These are phyloP conservation scores for Lepidochitona cinerea DNA, from an alignment of 2,888 invertebrate genomes.

Conservation along the genomic window DNA sequence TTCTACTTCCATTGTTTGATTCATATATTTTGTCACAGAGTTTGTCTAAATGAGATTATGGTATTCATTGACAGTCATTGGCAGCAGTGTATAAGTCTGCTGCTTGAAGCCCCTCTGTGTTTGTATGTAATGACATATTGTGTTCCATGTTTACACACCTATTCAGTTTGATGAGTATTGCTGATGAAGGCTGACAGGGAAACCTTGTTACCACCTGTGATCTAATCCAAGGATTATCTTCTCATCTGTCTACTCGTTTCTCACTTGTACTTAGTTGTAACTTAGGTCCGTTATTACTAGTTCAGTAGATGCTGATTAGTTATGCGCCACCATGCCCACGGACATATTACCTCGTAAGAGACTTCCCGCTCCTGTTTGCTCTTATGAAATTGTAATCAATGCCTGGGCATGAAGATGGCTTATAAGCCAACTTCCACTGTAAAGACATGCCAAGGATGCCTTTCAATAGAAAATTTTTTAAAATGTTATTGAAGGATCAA, in stretches of 20 bases:
- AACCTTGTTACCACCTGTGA: neutral
- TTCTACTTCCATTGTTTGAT: no score
- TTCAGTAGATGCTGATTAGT: neutral
- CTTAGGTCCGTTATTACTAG: neutral
- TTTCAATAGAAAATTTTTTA: no score
- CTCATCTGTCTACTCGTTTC: neutral
- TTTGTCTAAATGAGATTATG: no score
- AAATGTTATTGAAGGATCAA: no score
- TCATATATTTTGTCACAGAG: no score
- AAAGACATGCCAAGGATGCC: no score
- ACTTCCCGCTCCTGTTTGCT: neutral
- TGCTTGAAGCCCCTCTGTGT: no score
- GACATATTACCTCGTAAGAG: neutral
- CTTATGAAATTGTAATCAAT: neutral
- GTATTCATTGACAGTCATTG: no score
- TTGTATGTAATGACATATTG: no score
- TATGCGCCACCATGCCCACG: neutral
- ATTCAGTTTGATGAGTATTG: neutral
- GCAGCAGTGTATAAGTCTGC: no score
- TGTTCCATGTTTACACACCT: neutral
- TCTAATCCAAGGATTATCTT: neutral
- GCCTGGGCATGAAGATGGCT: neutral
- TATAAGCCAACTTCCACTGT: no score
- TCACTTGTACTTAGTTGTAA: no score
- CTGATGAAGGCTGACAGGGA: neutral